Evolutionary conservation across 2,797 vertebrate species (phyloP).

Genomic region (Zalophus californianus): DNA sequence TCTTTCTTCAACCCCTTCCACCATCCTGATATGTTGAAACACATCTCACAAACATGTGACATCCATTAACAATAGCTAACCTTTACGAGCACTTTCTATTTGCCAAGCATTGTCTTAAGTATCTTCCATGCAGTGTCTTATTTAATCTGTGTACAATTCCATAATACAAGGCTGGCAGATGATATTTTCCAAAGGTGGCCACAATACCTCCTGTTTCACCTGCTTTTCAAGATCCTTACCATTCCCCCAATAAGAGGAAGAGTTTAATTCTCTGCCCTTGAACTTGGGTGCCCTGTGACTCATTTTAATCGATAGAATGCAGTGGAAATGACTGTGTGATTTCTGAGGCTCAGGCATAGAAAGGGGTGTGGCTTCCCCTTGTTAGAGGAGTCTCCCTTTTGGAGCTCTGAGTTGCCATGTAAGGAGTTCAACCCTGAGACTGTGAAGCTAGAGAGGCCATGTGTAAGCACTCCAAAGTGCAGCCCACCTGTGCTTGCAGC

Average conservation of each 20-base stretch:
- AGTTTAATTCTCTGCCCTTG: slow-evolving; percentile 54
- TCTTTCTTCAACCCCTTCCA: not conserved
- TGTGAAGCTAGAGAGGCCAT: not conserved
- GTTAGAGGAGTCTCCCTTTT: not conserved
- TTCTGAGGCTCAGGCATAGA: not conserved
- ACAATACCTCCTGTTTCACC: not conserved
- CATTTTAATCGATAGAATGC: not conserved
- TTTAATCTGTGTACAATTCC: not conserved
- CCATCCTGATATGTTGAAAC: not conserved
- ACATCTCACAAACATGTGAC: not conserved
- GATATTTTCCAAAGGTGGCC: slow-evolving; percentile 38
- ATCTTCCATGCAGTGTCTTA: not conserved
- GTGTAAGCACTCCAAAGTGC: not conserved
- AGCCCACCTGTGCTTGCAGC: not conserved
- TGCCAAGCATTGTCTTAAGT: slow-evolving; percentile 22
- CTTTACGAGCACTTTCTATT: not conserved
- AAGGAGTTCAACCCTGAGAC: not conserved
- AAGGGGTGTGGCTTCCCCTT: not conserved
- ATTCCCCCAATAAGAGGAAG: not conserved
- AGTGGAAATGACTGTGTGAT: not conserved
- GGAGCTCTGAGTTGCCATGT: not conserved
- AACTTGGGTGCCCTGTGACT: not conserved
- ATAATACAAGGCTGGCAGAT: not conserved
- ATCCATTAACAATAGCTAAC: not conserved
- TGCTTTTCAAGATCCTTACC: not conserved